Conservation (phyloP, 2,797 vertebrate species). For the Pseudochirops corinnae region DNA sequence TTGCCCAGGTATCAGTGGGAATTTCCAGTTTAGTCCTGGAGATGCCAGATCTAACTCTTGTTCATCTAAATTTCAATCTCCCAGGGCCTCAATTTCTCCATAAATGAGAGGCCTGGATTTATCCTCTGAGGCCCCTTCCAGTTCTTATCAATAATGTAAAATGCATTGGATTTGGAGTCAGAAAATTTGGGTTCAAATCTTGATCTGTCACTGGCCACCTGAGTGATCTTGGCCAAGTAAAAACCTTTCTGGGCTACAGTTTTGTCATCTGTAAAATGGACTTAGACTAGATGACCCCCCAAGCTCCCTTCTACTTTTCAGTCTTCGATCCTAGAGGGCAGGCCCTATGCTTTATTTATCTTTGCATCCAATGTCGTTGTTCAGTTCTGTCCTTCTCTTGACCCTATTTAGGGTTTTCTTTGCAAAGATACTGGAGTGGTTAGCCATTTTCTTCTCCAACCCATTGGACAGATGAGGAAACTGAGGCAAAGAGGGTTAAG, state of each 20-base stretch:
- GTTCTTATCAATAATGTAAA: background rate
- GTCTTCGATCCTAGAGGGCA: background rate
- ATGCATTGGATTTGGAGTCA: background rate
- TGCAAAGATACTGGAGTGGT: no score
- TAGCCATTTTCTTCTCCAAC: no score
- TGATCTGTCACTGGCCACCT: background rate
- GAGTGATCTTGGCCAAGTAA: background rate
- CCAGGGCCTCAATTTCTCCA: background rate
- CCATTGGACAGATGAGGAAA: background rate
- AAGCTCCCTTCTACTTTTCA: background rate
- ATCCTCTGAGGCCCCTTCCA: background rate
- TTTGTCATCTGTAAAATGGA: background rate
- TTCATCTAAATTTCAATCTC: background rate
- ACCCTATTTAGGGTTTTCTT: background rate
- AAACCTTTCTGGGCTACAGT: background rate
- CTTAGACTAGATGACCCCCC: background rate
- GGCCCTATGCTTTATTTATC: background rate
- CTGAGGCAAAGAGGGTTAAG: background rate
- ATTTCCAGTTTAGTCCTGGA: conserved; percentile 21
- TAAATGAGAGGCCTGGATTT: background rate
- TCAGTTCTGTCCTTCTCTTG: background rate
- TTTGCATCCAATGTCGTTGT: background rate
- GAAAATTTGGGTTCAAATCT: background rate
- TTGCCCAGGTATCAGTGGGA: background rate
- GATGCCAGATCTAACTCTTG: background rate